Percentiles rank a stretch among this genome's conserved stretches.
Conservation (phyloP, 2,888 invertebrate genomes). For the Clostera curtula region DNA sequence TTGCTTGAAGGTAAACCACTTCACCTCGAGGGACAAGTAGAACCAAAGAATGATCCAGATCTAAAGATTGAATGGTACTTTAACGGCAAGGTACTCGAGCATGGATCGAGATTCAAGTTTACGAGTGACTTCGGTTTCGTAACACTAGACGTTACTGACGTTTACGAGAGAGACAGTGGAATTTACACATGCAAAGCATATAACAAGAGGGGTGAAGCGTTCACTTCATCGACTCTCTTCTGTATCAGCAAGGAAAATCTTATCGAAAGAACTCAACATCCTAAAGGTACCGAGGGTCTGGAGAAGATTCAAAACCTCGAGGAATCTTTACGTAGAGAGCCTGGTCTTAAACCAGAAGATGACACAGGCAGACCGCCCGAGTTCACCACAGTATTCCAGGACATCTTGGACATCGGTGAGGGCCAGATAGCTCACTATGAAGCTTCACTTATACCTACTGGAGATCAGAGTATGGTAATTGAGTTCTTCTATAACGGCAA, state of each 20-base stretch:
- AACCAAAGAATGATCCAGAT: slow-evolving; percentile 94
- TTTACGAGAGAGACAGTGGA: slow-evolving; percentile 94
- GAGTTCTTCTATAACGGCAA: slow-evolving; percentile 98
- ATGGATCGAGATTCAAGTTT: slow-evolving; percentile 92
- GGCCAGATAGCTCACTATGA: slow-evolving; percentile 98
- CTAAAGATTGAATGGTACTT: slow-evolving; percentile 95
- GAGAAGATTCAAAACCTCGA: slow-evolving; percentile 94
- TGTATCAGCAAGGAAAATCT: slow-evolving; percentile 87
- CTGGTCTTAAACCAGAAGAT: slow-evolving; percentile 78
- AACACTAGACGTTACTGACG: slow-evolving; percentile 92
- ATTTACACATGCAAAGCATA: slow-evolving; percentile 94
- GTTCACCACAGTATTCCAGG: slow-evolving; percentile 90
- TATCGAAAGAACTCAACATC: slow-evolving; percentile 93
- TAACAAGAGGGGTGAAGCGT: slow-evolving; percentile 92
- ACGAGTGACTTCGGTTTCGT: slow-evolving; percentile 98
- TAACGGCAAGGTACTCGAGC: slow-evolving; percentile 90
- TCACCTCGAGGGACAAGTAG: slow-evolving; percentile 95
- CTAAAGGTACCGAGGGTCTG: slow-evolving; percentile 94
- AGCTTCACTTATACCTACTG: slow-evolving; percentile 94
- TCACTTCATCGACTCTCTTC: slow-evolving; percentile 91
- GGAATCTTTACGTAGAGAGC: slow-evolving; percentile 85
- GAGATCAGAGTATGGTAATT: slow-evolving; percentile 94
- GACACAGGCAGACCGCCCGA: slow-evolving; percentile 90
- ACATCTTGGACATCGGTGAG: slow-evolving; percentile 89
- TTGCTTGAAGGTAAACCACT: slow-evolving; percentile 88